phyloP scores from a whole-genome alignment of 2,888 invertebrate species.

The Amaurobius ferox region DNA sequence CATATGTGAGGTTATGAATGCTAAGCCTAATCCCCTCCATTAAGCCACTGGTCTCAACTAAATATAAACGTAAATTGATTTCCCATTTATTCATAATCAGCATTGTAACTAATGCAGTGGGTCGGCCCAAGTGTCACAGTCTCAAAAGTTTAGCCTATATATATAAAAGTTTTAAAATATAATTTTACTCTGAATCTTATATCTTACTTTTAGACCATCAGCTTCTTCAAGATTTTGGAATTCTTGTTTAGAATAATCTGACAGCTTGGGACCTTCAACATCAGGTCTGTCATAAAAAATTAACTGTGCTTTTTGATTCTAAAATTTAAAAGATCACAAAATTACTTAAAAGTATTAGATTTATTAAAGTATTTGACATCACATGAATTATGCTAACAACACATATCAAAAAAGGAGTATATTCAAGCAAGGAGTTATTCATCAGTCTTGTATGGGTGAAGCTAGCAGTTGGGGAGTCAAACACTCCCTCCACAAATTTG shows the following conservation, averaged over 20 bases:
- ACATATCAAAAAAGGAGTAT: not conserved
- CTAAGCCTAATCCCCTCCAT: too few species aligned
- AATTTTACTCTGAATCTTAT: not conserved
- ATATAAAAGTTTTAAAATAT: too few species aligned
- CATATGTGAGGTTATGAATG: too few species aligned
- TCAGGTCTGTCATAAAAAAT: conserved; percentile 89
- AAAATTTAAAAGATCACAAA: conserved; percentile 73
- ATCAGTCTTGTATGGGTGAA: too few species aligned
- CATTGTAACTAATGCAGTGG: too few species aligned
- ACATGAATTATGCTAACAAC: not conserved
- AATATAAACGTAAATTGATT: too few species aligned
- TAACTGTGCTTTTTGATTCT: conserved; percentile 83
- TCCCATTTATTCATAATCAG: too few species aligned
- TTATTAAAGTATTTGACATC: not conserved
- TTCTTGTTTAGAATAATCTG: conserved; percentile 83
- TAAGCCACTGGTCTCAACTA: too few species aligned
- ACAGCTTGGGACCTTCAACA: conserved; percentile 87
- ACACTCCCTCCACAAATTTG: too few species aligned
- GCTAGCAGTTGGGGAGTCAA: too few species aligned
- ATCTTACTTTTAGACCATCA: conserved; percentile 77
- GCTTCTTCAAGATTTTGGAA: conserved; percentile 78
- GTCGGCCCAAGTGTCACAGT: too few species aligned
- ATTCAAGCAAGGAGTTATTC: not conserved
- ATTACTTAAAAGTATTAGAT: conserved; percentile 54
- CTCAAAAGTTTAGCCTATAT: too few species aligned